Base-by-base conservation (phyloP, 1,140 invertebrate species). In the Lutraria rhynchaena region DNA sequence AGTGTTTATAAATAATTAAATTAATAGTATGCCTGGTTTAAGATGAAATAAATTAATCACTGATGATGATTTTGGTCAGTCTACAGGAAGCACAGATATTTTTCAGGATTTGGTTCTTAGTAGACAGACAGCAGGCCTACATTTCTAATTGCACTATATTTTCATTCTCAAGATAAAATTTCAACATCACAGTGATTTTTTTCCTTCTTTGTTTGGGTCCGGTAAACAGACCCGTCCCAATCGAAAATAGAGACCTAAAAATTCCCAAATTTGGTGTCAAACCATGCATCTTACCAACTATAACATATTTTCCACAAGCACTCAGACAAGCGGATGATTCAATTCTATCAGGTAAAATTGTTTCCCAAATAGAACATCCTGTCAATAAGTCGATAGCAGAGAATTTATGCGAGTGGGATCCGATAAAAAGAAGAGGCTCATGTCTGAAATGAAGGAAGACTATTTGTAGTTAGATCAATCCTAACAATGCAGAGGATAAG, bases 391-490 rank as follows among this genome's bases (percentile, higher is more conserved):
- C 91, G 44, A 94, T 86, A 49, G 93, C 93, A 90, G 91, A 91
- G 84, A 95, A 94, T 86, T 90, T 88, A 71, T 94, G 93, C 9
- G 94, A 94, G 90, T 95, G 95, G 37, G 94, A 95, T 44, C 95
- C 95, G 82, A 95, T 93, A 69, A 89, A 87, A 87, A 93, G 67
- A 24, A 88, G 35, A 46, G 69, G 46, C 15, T 67, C 70, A 2
- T 74, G 82, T 65, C 70, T 67, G 63, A 24, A 67, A 67, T n/a
- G 5, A 41, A 7, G 15, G 37, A 41, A 41, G 37, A 41, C 37
- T 7, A n/a, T n/a, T n/a, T n/a, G n/a, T n/a, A n/a, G n/a, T n/a
- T n/a, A n/a, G n/a, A n/a, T n/a, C n/a, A n/a, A n/a, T n/a, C n/a
- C n/a, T n/a, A n/a, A n/a, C n/a, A n/a, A n/a, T n/a, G n/a, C n/a